Evolutionary conservation across 64 coral and sea anemone species (phyloP).

Genomic region (Platygyra sinensis): DNA sequence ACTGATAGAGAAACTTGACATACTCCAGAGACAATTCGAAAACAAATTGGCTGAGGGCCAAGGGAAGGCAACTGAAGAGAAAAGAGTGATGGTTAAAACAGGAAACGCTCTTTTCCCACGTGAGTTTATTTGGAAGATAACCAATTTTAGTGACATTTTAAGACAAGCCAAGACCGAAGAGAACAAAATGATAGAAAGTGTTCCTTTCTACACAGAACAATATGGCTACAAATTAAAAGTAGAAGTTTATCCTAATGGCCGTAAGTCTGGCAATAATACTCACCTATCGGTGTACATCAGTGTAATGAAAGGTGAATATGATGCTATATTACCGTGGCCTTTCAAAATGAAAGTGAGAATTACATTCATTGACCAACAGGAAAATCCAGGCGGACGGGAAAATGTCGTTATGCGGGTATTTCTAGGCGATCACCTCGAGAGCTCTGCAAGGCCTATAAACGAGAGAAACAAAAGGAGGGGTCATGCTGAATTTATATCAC

Average conservation of each 20-base stretch:
- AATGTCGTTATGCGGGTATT: background rate
- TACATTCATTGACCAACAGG: constrained; percentile 17
- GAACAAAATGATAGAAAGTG: background rate
- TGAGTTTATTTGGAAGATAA: background rate
- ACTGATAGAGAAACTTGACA: too few relatives aligned
- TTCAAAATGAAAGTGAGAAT: background rate
- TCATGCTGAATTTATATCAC: too few relatives aligned
- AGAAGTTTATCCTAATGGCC: background rate
- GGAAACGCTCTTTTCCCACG: too few relatives aligned
- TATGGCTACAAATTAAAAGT: background rate
- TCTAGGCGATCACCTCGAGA: too few relatives aligned
- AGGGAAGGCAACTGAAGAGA: background rate
- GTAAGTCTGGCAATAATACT: background rate
- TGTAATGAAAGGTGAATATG: too few relatives aligned
- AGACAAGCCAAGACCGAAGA: background rate
- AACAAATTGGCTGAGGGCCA: background rate
- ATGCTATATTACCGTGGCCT: constrained; percentile 34
- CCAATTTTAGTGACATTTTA: background rate
- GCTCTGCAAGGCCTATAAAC: background rate
- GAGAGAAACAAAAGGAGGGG: background rate
- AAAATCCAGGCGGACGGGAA: background rate
- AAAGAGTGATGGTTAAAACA: background rate
- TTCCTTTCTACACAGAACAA: background rate
- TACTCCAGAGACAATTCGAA: too few relatives aligned
- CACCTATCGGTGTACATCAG: too few relatives aligned